These are phyloP conservation scores for Acanthis flammea DNA, from an alignment of 2,797 vertebrate genomes.

Conservation along the genomic window DNA sequence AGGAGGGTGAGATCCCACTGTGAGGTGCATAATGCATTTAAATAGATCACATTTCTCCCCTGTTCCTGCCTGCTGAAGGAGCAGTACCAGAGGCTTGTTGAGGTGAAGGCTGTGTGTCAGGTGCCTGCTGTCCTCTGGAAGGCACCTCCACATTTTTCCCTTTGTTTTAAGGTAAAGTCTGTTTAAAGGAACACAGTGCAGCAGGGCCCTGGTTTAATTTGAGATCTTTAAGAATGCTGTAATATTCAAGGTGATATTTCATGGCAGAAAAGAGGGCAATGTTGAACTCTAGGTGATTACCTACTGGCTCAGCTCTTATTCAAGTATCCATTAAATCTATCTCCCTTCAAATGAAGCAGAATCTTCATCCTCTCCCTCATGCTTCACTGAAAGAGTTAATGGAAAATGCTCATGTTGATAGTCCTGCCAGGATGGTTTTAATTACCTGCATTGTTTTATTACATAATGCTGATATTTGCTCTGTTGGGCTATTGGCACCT, in stretches of 20 bases:
- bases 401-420: constrained; percentile 1
- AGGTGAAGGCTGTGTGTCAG: background rate
- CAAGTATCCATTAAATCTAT: background rate
- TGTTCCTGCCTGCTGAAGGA: background rate
- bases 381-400: constrained; percentile 28
- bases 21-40: background rate
- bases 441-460: constrained; percentile 45
- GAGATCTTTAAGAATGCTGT: background rate
- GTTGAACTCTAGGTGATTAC: background rate
- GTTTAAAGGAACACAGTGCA: background rate
- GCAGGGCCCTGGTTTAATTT: background rate
- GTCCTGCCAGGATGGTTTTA: constrained; percentile 10
- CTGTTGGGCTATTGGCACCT: constrained; percentile 27
- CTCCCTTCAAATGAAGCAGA: background rate
- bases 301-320: background rate
- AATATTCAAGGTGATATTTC: background rate
- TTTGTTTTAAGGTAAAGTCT: background rate
- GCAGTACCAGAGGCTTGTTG: background rate
- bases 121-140: background rate
- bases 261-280: background rate
- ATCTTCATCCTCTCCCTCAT: background rate
- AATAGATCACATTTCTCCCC: background rate
- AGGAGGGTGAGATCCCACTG: background rate
- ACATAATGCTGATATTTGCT: constrained; percentile 12
- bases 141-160: background rate